phyloP scores from a whole-genome alignment of 2,888 invertebrate genomes.

The Reticulitermes lucifugus region DNA sequence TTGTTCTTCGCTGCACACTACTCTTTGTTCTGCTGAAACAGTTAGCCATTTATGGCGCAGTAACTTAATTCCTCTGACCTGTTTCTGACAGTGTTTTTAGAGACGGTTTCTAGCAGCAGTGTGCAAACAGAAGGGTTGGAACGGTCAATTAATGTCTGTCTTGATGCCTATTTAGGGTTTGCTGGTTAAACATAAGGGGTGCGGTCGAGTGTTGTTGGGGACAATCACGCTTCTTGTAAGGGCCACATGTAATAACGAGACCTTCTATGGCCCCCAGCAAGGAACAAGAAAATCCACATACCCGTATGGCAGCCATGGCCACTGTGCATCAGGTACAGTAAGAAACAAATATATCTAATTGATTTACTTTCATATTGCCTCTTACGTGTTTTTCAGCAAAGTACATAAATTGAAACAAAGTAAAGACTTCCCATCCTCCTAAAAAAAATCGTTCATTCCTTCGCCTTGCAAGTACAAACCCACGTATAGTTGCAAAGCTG shows the following conservation, averaged over 20 bases:
- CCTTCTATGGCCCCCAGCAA: neutral
- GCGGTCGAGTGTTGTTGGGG: constrained; percentile 9
- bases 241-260: constrained; percentile 8
- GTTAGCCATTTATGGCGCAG: neutral
- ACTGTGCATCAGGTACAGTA: too few species aligned
- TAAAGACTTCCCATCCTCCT: too few species aligned
- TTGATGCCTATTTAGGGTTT: constrained; percentile 39
- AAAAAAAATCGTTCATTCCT: too few species aligned
- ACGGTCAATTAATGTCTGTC: constrained; percentile 38
- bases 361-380: too few species aligned
- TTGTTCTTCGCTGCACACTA: too few species aligned
- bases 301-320: neutral
- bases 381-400: too few species aligned
- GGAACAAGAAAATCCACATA: neutral
- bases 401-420: too few species aligned
- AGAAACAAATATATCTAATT: too few species aligned
- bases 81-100: neutral
- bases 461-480: too few species aligned
- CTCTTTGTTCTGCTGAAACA: too few species aligned
- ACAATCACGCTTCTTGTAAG: constrained; percentile 20
- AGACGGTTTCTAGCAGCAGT: neutral
- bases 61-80: neutral
- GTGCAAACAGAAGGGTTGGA: constrained; percentile 25
- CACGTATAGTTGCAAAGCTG: too few species aligned
- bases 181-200: constrained; percentile 20